Evolutionary conservation across 2,113 vertebrate species (phyloP).

Genomic region (Choloepus hoffmanni): DNA sequence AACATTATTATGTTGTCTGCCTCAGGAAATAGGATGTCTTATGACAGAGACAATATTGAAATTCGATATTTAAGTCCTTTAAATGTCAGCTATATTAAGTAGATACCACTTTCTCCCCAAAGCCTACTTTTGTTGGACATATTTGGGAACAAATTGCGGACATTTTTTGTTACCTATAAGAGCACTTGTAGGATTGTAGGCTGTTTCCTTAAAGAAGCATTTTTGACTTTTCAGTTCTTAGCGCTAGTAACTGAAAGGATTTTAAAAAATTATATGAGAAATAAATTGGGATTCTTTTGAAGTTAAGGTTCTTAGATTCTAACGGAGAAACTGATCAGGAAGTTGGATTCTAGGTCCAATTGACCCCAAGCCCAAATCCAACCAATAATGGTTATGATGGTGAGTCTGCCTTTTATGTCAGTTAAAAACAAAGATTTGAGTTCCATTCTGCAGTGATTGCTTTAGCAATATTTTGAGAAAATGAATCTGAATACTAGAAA

Average conservation of each 20-base stretch:
- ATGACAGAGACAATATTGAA: not conserved
- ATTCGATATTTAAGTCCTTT: not conserved
- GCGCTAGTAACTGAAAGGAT: not conserved
- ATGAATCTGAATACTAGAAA: not conserved
- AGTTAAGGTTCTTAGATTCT: not conserved
- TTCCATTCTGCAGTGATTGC: not conserved
- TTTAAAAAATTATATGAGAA: not conserved
- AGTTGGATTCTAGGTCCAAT: not conserved
- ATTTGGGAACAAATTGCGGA: conserved; percentile 29
- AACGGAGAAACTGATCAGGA: not conserved
- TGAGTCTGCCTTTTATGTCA: not conserved
- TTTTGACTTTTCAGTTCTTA: conserved; percentile 28
- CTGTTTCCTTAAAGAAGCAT: not conserved
- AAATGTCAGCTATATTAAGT: not conserved
- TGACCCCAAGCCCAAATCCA: not conserved
- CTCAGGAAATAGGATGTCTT: not conserved
- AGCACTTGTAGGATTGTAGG: not conserved
- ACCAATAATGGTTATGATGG: too few species aligned
- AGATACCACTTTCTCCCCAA: not conserved
- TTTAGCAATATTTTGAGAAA: not conserved
- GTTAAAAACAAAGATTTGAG: not conserved
- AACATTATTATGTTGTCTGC: not conserved
- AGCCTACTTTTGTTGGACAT: not conserved
- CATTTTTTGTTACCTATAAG: not conserved
- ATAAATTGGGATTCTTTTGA: not conserved